Conservation (phyloP, 2,113 vertebrate genomes). For the Elachura formosa region DNA sequence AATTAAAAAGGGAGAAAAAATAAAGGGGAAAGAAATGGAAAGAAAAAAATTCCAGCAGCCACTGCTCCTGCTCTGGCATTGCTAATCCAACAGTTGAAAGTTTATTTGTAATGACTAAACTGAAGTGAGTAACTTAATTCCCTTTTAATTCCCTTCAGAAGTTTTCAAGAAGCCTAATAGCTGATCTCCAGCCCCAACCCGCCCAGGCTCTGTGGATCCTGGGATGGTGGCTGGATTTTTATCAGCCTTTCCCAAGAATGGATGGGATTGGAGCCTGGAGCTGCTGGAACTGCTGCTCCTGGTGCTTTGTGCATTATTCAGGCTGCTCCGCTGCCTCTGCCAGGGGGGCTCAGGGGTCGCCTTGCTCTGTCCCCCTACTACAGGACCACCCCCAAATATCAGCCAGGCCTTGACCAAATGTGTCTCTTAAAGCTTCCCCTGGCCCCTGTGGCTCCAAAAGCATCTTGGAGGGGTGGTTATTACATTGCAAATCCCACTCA, state of each 20-base stretch:
- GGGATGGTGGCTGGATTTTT: background rate
- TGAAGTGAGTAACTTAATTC: conserved; percentile 27
- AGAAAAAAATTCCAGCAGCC: background rate
- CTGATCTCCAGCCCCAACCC: background rate
- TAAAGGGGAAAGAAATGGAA: background rate
- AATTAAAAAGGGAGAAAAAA: background rate
- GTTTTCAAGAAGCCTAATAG: background rate
- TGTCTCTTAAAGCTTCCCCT: fast-evolving
- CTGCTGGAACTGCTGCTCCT: fast-evolving
- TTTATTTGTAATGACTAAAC: conserved; percentile 51
- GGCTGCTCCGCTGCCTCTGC: too few species aligned
- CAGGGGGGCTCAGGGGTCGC: background rate
- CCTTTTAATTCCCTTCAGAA: conserved; percentile 15
- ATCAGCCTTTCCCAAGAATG: background rate
- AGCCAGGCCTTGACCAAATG: background rate
- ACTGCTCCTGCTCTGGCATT: background rate
- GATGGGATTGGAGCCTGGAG: background rate
- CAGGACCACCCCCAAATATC: background rate
- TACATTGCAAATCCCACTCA: background rate
- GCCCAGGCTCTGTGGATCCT: background rate
- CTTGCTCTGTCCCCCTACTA: fast-evolving
- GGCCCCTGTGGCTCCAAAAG: background rate
- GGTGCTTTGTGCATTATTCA: background rate
- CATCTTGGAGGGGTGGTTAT: background rate
- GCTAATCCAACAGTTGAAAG: conserved; percentile 37